These are phyloP conservation scores for Protobothrops flavoviridis DNA, from an alignment of 2,113 vertebrate species.

Conservation along the genomic window DNA sequence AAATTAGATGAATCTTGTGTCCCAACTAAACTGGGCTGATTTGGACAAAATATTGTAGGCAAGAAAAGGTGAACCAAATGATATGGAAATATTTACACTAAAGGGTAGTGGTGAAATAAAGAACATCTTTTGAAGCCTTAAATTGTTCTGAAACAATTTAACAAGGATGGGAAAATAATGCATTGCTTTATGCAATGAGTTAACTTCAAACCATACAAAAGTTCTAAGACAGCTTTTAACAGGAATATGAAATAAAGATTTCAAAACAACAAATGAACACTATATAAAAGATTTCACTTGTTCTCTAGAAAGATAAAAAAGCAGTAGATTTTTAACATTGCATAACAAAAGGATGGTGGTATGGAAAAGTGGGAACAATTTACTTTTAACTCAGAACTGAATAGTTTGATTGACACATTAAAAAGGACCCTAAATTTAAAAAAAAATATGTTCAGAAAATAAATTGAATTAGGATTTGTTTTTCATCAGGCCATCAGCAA, in stretches of 20 bases:
- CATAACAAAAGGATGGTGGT: background rate
- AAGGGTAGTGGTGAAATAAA: background rate
- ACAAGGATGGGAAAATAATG: background rate
- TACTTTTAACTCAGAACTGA: slow-evolving; percentile 42
- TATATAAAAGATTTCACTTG: background rate
- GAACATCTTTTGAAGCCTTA: slow-evolving; percentile 26
- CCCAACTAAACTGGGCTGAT: background rate
- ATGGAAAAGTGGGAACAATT: slow-evolving; percentile 1
- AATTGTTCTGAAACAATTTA: slow-evolving; percentile 26
- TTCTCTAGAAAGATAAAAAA: slow-evolving; percentile 41
- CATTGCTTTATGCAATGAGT: slow-evolving; percentile 15
- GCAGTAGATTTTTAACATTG: background rate
- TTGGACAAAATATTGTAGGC: background rate
- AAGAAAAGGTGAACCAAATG: slow-evolving; percentile 26
- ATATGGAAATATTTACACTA: background rate
- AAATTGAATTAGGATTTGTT: slow-evolving; percentile 45
- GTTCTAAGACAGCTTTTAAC: slow-evolving; percentile 29
- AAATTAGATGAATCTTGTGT: background rate
- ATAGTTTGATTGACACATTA: slow-evolving; percentile 41
- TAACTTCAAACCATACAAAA: slow-evolving; percentile 17
- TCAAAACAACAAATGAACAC: slow-evolving; percentile 32
- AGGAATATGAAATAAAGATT: slow-evolving; percentile 18
- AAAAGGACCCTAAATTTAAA: slow-evolving; percentile 38
- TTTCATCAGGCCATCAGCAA: slow-evolving; percentile 30
- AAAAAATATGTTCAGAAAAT: slow-evolving; percentile 28